phyloP scores from a whole-genome alignment of 2,797 vertebrate genomes.

The Spondyliosoma cantharus region DNA sequence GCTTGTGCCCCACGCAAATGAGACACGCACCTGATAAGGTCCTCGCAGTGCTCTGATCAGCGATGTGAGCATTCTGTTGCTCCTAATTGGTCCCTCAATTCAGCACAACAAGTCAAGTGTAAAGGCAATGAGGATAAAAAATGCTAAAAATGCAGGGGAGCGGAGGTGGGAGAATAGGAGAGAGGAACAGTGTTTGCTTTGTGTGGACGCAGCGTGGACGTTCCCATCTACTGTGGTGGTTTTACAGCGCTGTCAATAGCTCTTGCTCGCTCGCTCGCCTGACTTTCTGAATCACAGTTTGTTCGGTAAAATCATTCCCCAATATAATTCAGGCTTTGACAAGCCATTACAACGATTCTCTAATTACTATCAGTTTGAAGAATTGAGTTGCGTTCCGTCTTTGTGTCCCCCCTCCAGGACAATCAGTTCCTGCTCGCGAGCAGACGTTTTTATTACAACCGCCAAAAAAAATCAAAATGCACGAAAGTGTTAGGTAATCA shows the following conservation, averaged over 20 bases:
- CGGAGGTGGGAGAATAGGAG: constrained; percentile 48
- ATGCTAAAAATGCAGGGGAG: constrained; percentile 65
- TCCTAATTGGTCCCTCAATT: constrained; percentile 67
- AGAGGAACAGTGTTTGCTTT: constrained; percentile 69
- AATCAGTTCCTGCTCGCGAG: constrained; percentile 39
- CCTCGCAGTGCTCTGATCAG: constrained; percentile 54
- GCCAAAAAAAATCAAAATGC: constrained; percentile 47
- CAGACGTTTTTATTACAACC: constrained; percentile 37
- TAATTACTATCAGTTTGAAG: constrained; percentile 17
- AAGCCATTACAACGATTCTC: constrained; percentile 8
- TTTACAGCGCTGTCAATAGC: background rate
- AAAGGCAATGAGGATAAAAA: constrained; percentile 62
- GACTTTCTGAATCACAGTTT: constrained; percentile 22
- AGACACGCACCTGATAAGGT: constrained; percentile 67
- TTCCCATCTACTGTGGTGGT: constrained; percentile 27
- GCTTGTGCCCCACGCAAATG: constrained; percentile 59
- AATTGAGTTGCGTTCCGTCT: background rate
- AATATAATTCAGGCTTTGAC: constrained; percentile 9
- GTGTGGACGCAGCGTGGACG: constrained; percentile 58
- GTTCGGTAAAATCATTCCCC: background rate
- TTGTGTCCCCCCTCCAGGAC: constrained; percentile 1
- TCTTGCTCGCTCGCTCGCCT: constrained; percentile 23
- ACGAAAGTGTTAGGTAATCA: constrained; percentile 59
- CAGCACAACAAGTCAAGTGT: constrained; percentile 64
- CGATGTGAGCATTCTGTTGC: constrained; percentile 52